Evolutionary conservation across 2,888 invertebrate genomes (phyloP).

Genomic region (Ethmia dodecea): DNA sequence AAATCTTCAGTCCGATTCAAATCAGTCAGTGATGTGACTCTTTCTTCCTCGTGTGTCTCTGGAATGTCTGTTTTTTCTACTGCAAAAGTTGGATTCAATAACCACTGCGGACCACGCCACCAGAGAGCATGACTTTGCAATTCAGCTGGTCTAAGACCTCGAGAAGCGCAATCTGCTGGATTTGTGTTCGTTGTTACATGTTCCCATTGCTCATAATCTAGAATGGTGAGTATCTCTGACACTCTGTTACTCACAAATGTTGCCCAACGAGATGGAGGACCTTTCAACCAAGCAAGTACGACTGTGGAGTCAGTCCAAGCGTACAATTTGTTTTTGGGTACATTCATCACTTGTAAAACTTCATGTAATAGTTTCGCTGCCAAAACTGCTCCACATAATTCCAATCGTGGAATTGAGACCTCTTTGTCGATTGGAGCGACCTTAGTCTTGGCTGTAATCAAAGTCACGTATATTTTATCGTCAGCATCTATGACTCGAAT

Average conservation of each 20-base stretch:
- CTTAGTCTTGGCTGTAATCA: too few relatives aligned
- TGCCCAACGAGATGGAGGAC: not conserved
- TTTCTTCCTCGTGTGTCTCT: not conserved
- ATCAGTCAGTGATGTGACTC: not conserved
- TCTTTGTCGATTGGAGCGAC: conserved; percentile 18
- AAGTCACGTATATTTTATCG: conserved; percentile 1
- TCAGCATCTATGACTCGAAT: conserved; percentile 3
- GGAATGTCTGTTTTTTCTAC: not conserved
- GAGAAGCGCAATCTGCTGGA: conserved; percentile 2
- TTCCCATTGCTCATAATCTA: not conserved
- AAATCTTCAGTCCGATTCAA: not conserved
- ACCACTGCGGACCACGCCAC: not conserved
- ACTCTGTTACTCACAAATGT: conserved; percentile 3
- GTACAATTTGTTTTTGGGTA: conserved; percentile 3
- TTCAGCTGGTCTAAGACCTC: not conserved
- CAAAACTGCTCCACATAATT: conserved; percentile 19
- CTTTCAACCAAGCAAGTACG: conserved; percentile 16
- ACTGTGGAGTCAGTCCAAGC: conserved; percentile 26
- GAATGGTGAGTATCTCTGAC: not conserved
- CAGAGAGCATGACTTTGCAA: not conserved
- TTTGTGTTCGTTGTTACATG: not conserved
- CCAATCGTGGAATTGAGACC: conserved; percentile 20
- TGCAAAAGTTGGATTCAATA: not conserved
- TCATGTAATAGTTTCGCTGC: conserved; percentile 13
- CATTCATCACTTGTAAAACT: conserved; percentile 2